Base-by-base conservation (phyloP, 1,140 invertebrate species). In the Luehdorfia chinensis region DNA sequence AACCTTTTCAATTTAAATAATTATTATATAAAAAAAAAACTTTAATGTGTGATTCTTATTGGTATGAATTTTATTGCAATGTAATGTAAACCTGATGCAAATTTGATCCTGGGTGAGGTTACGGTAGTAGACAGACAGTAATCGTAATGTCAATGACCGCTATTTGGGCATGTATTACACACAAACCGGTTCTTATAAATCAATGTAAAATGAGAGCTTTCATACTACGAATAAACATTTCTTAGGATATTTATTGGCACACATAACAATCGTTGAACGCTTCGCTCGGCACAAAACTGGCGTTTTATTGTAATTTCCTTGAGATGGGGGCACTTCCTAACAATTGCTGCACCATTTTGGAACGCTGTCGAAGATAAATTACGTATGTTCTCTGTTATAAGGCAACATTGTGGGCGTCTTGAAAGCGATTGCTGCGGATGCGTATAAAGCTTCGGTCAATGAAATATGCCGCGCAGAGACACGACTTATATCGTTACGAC, bases 161-260 rank as follows among this genome's bases (percentile, higher is more conserved):
- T 12, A 21, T 19, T 39, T 21, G 19, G n/a, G n/a, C n/a, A n/a
- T n/a, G n/a, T 19, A 37, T 9, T 19, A 19, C 9, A 21, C 34
- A 19, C 18, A 21, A 37, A 37, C 18, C 18, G 34, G 11, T 21
- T n/a, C 15, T 12, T 6, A 41, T 41, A 41, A 41, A 27, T 41
- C 37, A 41, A 25, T 41, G 15, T 9, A 25, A 37, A 41, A 25
- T 27, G 19, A 14, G 13, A 14, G 14, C 12, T 41, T 9, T 8
- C 21, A 6, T 25, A 15, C 12, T 15, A 6, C 5, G n/a, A 27
- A 41, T 11, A 7, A 41, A 41, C 15, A 27, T 13, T 15, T 43
- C 25, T 43, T 28, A 9, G 9, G 39, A 43, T 43, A 43, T 43
- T 43, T 43, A 30, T 43, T 43, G 39, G 39, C 39, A 18, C 28